These are phyloP conservation scores for Linyphia triangularis DNA, from an alignment of 2,888 invertebrate species.

Conservation along the genomic window DNA sequence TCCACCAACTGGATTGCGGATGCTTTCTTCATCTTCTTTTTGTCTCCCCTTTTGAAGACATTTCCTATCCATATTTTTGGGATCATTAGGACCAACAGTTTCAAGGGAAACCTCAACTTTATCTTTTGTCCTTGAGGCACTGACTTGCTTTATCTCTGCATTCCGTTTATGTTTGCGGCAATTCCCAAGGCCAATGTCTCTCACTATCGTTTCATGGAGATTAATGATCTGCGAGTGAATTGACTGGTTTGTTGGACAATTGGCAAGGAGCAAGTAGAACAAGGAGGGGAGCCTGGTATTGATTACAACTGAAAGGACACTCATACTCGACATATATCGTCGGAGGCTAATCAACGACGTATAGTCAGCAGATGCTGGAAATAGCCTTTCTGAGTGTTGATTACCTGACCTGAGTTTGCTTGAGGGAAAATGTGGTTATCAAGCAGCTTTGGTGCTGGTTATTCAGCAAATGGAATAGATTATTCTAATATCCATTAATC, in stretches of 20 bases:
- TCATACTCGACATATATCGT: too few species aligned
- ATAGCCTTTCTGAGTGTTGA: too few species aligned
- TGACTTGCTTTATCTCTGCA: constrained; percentile 36
- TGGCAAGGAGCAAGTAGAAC: neutral
- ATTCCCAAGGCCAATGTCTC: constrained; percentile 12
- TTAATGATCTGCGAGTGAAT: neutral
- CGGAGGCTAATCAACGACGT: too few species aligned
- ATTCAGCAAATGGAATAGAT: too few species aligned
- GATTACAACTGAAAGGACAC: too few species aligned
- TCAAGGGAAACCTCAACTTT: constrained; percentile 33
- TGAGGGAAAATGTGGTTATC: too few species aligned
- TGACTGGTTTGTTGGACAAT: neutral
- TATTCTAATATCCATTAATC: too few species aligned
- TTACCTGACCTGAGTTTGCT: too few species aligned
- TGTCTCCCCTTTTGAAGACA: constrained; percentile 33
- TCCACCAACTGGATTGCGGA: constrained; percentile 26
- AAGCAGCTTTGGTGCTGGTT: too few species aligned
- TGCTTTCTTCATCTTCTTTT: constrained; percentile 12
- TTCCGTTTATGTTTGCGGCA: constrained; percentile 14
- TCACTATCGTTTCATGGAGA: neutral
- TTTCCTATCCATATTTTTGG: constrained; percentile 39
- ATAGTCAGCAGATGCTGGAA: too few species aligned
- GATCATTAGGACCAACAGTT: constrained; percentile 43
- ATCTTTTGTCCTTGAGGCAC: constrained; percentile 47
- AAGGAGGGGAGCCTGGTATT: too few species aligned